These are phyloP conservation scores for Cliona cf. orientalis DNA, from an alignment of 37 sponge, comb jelly and placozoan genomes.

Conservation along the genomic window DNA sequence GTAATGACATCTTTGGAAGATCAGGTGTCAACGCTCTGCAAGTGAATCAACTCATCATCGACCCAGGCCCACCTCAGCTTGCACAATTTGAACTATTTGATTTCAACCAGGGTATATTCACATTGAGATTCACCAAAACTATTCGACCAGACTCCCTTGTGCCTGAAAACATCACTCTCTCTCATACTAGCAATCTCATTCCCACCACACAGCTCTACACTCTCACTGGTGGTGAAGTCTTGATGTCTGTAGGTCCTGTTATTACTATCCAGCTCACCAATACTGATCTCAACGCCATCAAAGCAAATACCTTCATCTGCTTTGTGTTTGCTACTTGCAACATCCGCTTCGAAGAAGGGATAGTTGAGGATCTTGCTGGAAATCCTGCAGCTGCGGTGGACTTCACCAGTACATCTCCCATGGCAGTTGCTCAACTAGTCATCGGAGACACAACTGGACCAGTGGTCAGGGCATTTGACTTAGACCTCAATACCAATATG, in stretches of 20 bases:
- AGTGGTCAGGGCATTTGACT: constrained; percentile 28
- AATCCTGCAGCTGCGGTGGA: constrained; percentile 35
- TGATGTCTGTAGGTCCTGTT: constrained; percentile 35
- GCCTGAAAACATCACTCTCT: constrained; percentile 38
- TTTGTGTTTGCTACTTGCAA: constrained; percentile 27
- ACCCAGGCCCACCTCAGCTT: constrained; percentile 68
- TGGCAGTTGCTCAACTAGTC: neutral
- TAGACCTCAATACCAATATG: constrained; percentile 63
- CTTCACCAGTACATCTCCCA: neutral
- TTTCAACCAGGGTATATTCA: constrained; percentile 60
- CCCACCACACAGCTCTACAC: constrained; percentile 2
- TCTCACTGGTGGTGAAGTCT: constrained; percentile 59
- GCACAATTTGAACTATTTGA: constrained; percentile 68
- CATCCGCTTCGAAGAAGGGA: constrained; percentile 46
- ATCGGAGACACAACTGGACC: constrained; percentile 62
- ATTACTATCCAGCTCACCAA: constrained; percentile 50
- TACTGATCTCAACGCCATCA: constrained; percentile 75
- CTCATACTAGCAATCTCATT: neutral
- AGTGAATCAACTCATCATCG: constrained; percentile 59
- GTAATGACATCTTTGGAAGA: constrained; percentile 53
- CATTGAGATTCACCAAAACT: constrained; percentile 69
- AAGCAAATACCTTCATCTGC: constrained; percentile 58
- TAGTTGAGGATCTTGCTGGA: constrained; percentile 58
- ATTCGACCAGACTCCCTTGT: constrained; percentile 31
- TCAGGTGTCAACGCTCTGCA: constrained; percentile 24